These are phyloP conservation scores for Pseudococcus jackbeardsleyi DNA, from an alignment of 2,888 invertebrate genomes.

Conservation along the genomic window DNA sequence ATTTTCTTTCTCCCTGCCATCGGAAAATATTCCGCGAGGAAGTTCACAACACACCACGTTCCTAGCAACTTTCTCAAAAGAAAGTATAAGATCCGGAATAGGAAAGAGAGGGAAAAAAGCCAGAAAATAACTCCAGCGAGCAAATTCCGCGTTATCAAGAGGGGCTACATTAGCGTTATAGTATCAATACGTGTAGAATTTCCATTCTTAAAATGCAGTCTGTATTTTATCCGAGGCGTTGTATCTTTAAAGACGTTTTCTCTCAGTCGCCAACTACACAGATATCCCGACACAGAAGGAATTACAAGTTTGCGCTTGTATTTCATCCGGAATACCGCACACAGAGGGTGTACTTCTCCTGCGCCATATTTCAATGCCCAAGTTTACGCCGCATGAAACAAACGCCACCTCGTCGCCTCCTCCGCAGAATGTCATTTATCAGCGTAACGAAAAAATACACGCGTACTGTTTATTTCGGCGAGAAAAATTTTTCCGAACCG, in stretches of 20 bases:
- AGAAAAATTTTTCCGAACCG: neutral
- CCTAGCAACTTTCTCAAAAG: neutral
- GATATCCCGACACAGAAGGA: neutral
- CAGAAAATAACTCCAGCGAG: conserved; percentile 8
- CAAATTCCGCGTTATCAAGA: conserved; percentile 35
- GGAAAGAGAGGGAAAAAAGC: neutral
- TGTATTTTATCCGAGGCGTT: conserved; percentile 29
- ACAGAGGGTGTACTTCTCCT: neutral
- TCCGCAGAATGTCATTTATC: conserved; percentile 20
- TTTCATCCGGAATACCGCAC: conserved; percentile 42
- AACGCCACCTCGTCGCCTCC: neutral
- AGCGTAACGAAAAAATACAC: neutral
- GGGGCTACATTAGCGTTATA: conserved; percentile 7
- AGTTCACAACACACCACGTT: neutral
- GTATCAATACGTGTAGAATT: conserved; percentile 48
- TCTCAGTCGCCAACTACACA: conserved; percentile 20
- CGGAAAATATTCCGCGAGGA: neutral
- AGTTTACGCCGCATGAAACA: conserved; percentile 26
- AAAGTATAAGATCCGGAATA: conserved; percentile 6
- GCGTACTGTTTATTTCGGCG: neutral
- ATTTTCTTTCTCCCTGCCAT: neutral
- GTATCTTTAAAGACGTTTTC: conserved; percentile 31
- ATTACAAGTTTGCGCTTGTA: conserved; percentile 39
- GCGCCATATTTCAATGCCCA: conserved; percentile 37
- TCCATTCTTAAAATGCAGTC: conserved; percentile 47